Evolutionary conservation across 2,797 vertebrate species (phyloP), one percentile per base, ranked within the genome.

Genomic region (Coendou prehensilis): DNA sequence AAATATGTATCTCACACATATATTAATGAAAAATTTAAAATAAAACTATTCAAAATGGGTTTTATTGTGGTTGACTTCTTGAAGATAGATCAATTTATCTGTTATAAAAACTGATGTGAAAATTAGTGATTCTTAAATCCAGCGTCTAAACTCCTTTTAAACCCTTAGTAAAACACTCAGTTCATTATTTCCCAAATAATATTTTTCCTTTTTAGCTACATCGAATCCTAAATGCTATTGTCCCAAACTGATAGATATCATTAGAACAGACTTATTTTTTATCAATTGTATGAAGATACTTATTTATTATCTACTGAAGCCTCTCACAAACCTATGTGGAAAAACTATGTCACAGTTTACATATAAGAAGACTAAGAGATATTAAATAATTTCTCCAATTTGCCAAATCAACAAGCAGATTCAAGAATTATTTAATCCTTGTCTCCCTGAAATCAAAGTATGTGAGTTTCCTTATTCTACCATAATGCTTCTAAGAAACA

Each of bases 231-330:
- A 79, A 63, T 96, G 17, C 33, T 88, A 5, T 64, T 92, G 6
- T 71, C 41, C n/a, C 14, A 96, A 61, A 86, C 52, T 73, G 47
- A 91, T 67, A 28, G 20, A 1, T 92, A 59, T 54, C 26, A 57
- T 93, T 78, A 89, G n/a, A 95, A 87, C 26, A 56, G 30, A 94
- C 80, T 79, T 92, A 86, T 94, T 97, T 95, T 90, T 61, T 20
- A 76, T 82, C 41, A 87, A 45, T 11, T 82, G 6, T 78, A 86
- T 28, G 13, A 63, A 75, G 63, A 28, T 56, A 91, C 41, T 96
- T 93, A 57, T 92, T 23, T 52, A 33, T 81, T 89, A 85, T 73
- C 47, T 93, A 64, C 73, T 91, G 61, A 94, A 89, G 82, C 30
- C 13, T 91, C n/a, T 93, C 9, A 89, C 11, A 30, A 86, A 80